Base-by-base conservation (phyloP, 2,797 vertebrate genomes). In the Coilia nasus region DNA sequence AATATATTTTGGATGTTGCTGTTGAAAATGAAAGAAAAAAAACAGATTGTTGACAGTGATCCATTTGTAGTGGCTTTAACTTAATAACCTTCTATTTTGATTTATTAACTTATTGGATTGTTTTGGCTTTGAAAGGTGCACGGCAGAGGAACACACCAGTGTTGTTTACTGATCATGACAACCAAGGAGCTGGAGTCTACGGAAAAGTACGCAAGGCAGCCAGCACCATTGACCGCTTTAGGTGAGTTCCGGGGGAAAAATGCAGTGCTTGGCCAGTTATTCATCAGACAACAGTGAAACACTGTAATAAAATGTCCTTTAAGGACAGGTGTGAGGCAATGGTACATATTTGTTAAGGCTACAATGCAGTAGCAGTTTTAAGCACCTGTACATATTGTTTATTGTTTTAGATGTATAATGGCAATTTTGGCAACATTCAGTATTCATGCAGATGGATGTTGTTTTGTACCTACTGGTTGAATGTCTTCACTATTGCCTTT, bases 161-260 rank as follows among this genome's bases (percentile, higher is more conserved):
- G 28, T 96, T 99, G 82, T 99, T 99, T 67, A 94, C 93, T 21
- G 98, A 99, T 41, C 14, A 90, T 0, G 98, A 98, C 2, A 87
- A 90, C 56, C 94, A 95, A 0, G 83, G 88, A 57, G 94, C 94
- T 0, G 97, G 98, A 1, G 91, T 99, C 92, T 99, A 99, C 0
- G 97, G 98, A 0, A 95, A 92, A 89, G 98, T 99, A 44, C 98
- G 98, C 75, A 98, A 97, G 86, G 98, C 98, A 78, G 98, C 98
- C 81, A 99, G 97, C 81, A 97, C 94, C 6, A 99, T 99, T 3
- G 98, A 99, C 86, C 97, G 97, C 0, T 99, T 99, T 83, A 99
- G 98, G 98, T 99, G 87, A 93, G 71, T 78, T 41, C 71, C 17
- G 9, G 6, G 6, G 44, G 10, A 78, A 78, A 28, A 67, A 1